Evolutionary conservation across 2,888 invertebrate species (phyloP), one percentile per base, ranked within the genome.

Genomic region (Acanthosepion esculentum): DNA sequence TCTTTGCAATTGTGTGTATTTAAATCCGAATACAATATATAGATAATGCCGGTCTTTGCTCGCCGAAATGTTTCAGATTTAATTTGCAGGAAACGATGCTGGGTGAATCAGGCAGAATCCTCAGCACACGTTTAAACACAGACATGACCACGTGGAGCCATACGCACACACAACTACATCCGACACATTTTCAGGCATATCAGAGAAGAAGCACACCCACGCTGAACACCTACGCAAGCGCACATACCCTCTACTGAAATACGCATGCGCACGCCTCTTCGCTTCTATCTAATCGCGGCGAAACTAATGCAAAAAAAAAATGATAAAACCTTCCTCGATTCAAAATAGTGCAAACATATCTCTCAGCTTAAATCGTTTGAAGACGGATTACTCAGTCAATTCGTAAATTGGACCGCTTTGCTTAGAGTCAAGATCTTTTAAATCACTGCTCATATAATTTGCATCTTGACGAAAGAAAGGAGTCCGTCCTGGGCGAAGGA

Each of bases 351-450:
- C 78, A 78, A 78, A 78, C 78, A n/a, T 78, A 78, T 78, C 18
- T 78, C 29, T 78, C n/a, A 15, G 78, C 78, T 78, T 33, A n/a
- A 23, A 33, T 78, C 78, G 33, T 78, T 78, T 78, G 78, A 78
- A n/a, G 78, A n/a, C 78, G 78, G 78, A 33, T 78, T 78, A 78
- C 78, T 78, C 78, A n/a, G 15, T 78, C 78, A 33, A 2, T 78
- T 78, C 78, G 78, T 78, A 78, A 78, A 78, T n/a, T 33, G 78
- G 33, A 78, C 78, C 78, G 78, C 78, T 78, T 78, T 78, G 78
- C 78, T n/a, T 15, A 78, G 33, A 78, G 78, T 78, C 78, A 78
- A 78, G n/a, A 78, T 78, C 78, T 78, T 78, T n/a, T 33, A 78
- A 78, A 78, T 78, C 78, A 78, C 33, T 78, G 33, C n/a, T n/a